phyloP scores from a whole-genome alignment of 1,140 invertebrate genomes.

The Planococcus citri region DNA sequence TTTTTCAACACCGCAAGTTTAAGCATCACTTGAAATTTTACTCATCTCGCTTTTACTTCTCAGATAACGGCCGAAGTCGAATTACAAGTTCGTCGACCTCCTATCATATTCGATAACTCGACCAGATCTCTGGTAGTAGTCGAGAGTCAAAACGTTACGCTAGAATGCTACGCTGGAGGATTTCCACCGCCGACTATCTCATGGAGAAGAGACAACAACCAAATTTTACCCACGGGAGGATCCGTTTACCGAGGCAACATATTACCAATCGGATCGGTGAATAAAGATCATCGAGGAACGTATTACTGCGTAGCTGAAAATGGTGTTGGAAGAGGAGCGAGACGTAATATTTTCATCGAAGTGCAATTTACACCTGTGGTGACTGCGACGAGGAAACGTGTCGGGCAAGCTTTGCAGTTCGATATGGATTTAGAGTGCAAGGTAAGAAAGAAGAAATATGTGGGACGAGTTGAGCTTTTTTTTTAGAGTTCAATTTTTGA shows the following conservation, averaged over 20 bases:
- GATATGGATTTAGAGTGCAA: conserved; percentile 88
- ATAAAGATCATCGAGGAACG: conserved; percentile 77
- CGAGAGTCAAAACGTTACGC: conserved; percentile 59
- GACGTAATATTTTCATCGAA: conserved; percentile 76
- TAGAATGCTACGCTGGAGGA: conserved; percentile 79
- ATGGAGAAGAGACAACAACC: conserved; percentile 86
- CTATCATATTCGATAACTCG: conserved; percentile 84
- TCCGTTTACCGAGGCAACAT: conserved; percentile 72
- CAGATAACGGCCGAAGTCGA: conserved; percentile 56
- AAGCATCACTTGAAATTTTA: neutral
- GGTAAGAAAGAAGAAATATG: too few species aligned
- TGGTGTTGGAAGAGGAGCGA: conserved; percentile 67
- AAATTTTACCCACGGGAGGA: conserved; percentile 75
- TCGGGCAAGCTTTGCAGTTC: conserved; percentile 78
- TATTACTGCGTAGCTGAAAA: conserved; percentile 92
- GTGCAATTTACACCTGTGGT: conserved; percentile 80
- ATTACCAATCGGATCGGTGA: conserved; percentile 64
- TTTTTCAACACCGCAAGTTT: too few species aligned
- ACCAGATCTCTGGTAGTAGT: conserved; percentile 72
- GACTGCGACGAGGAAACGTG: conserved; percentile 58
- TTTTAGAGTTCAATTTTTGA: too few species aligned
- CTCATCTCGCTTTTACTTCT: conserved; percentile 33
- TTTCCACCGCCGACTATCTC: conserved; percentile 70
- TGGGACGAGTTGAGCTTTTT: too few species aligned
- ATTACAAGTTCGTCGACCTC: conserved; percentile 67